Evolutionary conservation across 1,140 invertebrate genomes (phyloP).

Genomic region (Platorchestia sp.): DNA sequence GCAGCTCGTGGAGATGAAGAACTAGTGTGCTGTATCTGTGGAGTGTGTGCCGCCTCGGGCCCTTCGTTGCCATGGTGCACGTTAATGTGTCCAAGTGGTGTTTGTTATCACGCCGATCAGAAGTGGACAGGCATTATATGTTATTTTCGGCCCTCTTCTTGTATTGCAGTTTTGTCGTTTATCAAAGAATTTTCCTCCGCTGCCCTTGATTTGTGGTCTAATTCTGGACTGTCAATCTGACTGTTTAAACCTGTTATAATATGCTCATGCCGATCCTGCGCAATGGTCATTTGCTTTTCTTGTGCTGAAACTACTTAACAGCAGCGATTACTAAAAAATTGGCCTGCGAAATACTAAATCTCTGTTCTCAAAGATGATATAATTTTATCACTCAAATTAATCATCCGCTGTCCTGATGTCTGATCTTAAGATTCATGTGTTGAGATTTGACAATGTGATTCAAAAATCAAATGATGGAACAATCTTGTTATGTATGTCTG

Average conservation of each 20-base stretch:
- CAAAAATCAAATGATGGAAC: background rate
- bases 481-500: background rate
- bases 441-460: background rate
- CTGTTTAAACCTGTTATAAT: too few relatives aligned
- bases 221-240: background rate
- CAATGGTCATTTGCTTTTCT: background rate
- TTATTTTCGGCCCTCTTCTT: background rate
- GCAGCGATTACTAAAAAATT: background rate
- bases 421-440: background rate
- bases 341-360: background rate
- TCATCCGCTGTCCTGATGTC: background rate
- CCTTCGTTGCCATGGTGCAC: background rate
- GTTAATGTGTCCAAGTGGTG: background rate
- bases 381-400: background rate
- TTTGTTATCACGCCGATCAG: background rate
- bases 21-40: background rate
- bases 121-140: background rate
- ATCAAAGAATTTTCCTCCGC: background rate
- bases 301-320: background rate
- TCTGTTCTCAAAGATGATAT: background rate
- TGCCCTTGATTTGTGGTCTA: background rate
- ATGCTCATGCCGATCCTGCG: too few relatives aligned
- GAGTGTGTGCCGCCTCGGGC: background rate
- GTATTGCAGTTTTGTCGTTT: background rate
- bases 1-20: background rate